phyloP scores from a whole-genome alignment of 2,113 vertebrate genomes.

The Oenanthe oenanthe region DNA sequence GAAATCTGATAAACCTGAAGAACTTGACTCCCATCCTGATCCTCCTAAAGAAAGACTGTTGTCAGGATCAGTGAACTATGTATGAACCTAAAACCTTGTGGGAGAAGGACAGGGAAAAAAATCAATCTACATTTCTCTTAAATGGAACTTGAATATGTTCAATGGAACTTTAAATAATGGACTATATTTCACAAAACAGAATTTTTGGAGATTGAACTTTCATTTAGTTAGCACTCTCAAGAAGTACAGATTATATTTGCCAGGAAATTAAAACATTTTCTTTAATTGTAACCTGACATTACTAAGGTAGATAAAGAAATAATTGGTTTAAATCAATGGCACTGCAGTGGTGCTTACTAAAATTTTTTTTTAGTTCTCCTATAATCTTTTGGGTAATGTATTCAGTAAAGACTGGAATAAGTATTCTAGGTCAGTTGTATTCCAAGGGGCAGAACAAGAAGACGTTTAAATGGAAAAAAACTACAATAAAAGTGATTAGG shows the following conservation, averaged over 20 bases:
- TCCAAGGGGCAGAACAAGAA: neutral
- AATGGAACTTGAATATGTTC: constrained; percentile 11
- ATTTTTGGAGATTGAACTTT: neutral
- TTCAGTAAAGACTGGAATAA: neutral
- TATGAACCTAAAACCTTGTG: neutral
- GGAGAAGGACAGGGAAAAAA: neutral
- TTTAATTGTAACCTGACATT: neutral
- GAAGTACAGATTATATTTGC: neutral
- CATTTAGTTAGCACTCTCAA: neutral
- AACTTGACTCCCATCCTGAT: neutral
- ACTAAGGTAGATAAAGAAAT: neutral
- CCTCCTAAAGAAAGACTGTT: neutral
- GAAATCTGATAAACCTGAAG: neutral
- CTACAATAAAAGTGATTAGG: neutral
- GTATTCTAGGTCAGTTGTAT: neutral
- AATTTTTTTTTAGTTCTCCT: neutral
- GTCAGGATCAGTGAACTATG: neutral
- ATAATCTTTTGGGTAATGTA: neutral
- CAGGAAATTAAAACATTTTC: neutral
- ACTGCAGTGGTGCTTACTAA: neutral
- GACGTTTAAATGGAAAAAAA: neutral
- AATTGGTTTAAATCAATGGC: neutral
- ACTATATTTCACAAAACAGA: neutral
- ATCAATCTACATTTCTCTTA: constrained; percentile 1
- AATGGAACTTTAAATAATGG: neutral